Evolutionary conservation across 2,113 vertebrate genomes (phyloP), one percentile per base, ranked within the genome.

Genomic region (Garra rufa): DNA sequence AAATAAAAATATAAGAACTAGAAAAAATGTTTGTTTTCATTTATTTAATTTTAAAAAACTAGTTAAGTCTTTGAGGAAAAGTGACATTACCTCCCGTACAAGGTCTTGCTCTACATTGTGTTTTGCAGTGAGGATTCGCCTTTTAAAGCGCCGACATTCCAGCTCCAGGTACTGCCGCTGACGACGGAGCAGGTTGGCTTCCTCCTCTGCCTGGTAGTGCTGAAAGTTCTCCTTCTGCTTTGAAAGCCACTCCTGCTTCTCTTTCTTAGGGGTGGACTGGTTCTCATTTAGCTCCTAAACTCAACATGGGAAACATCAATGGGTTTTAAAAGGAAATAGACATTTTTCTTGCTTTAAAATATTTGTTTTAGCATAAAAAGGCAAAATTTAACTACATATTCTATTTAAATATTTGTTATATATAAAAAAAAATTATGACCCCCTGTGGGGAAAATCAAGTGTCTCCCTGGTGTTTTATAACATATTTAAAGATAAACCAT

Each of bases 211-310:
- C 91, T 99, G 98, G 92, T 97, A 99, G 94, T 99, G 96, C 88
- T 99, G 98, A 92, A 99, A 96, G 91, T 99, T 99, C 90, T 99
- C 98, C 89, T 99, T 99, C 91, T 99, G 97, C 91, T 99, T 99
- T 75, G 97, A 98, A 83, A 99, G 92, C 98, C 98, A 98, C 83
- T 99, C 98, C 86, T 99, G 98, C 89, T 99, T 99, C 93, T 99
- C 97, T 89, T 99, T 99, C 94, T 99, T 99, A 7, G 98, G 97
- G 50, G 97, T 99, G 88, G 97, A 99, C 94, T 99, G 98, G 92
- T 99, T 99, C 95, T 99, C 98, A 91, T 96, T 99, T 88, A 99
- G 88, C 86, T 99, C 97, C 98, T 99, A 79, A 57, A 26, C 3
- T 3, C 92, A 26, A 19, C 6, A 8, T 10, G 43, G 43, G 3